Evolutionary conservation across 2,888 invertebrate species (phyloP), one percentile per base, ranked within the genome.

Genomic region (Tinea trinotella): DNA sequence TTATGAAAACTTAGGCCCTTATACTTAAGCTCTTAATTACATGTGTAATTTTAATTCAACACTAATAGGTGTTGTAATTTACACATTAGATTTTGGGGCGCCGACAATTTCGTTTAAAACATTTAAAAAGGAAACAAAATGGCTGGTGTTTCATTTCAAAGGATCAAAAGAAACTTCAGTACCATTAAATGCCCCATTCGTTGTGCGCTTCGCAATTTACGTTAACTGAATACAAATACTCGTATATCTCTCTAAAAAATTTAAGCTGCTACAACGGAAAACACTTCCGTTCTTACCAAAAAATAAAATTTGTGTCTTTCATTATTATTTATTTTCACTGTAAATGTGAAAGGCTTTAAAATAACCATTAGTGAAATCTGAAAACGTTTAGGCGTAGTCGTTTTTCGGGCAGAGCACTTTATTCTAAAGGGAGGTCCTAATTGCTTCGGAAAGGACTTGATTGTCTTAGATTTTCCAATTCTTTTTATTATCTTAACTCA

Each of bases 251-350:
- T 10, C 6, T 35, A n/a, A 35, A 35, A 35, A 35, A 35, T 35
- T 35, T 35, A 35, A 35, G 35, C 35, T 10, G 3, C 12, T 35
- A 44, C 44, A 44, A 5, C 5, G 44, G 13, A 44, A 44, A 44
- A 44, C 44, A 44, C 44, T 44, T 44, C 44, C 44, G 44, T 44
- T 44, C 12, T 35, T n/a, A 10, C 4, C 35, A 35, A 35, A 35
- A 35, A 35, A n/a, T 7, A 35, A 22, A 22, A 22, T 5, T 3
- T 5, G 22, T 22, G 35, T n/a, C 6, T 4, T 10, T 35, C 10
- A 3, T 35, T 35, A n/a, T 35, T 35, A 35, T 35, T 35, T 35
- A 35, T 35, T 35, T n/a, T n/a, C 5, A n/a, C 35, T 35, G 35
- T 12, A 35, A 35, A 35, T n/a, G 35, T 35, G 22, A 22, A 7